These are phyloP conservation scores for Ranitomeya variabilis DNA, from an alignment of 2,113 vertebrate genomes.

Conservation along the genomic window DNA sequence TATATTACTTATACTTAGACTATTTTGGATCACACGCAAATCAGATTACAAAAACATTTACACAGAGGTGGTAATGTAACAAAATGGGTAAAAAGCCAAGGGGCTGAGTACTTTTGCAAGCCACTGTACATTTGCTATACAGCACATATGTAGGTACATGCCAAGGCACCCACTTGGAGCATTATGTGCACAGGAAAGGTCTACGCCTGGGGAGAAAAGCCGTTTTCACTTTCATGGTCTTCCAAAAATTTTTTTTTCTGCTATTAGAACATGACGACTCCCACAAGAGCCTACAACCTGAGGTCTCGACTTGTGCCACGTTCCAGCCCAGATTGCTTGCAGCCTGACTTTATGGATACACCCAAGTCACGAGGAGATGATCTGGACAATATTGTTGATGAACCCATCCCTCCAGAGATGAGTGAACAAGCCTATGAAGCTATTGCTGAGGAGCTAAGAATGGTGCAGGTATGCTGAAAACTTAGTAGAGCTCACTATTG, in stretches of 20 bases:
- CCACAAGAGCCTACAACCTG: conserved; percentile 85
- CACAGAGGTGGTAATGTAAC: too few species aligned
- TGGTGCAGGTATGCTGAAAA: conserved; percentile 78
- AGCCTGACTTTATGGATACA: conserved; percentile 61
- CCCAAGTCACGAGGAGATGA: conserved; percentile 39
- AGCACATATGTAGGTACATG: not conserved
- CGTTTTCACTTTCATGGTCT: not conserved
- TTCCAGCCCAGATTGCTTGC: conserved; percentile 76
- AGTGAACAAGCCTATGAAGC: conserved; percentile 84
- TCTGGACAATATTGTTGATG: conserved; percentile 75
- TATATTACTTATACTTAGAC: too few species aligned
- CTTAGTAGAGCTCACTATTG: too few species aligned
- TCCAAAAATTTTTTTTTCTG: too few species aligned
- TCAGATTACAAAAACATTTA: too few species aligned
- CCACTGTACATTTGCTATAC: not conserved
- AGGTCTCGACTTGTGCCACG: conserved; percentile 75
- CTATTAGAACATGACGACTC: conserved; percentile 93
- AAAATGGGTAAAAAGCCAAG: too few species aligned
- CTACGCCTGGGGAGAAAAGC: too few species aligned
- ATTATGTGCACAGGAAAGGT: too few species aligned
- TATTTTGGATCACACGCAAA: too few species aligned
- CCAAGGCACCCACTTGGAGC: not conserved
- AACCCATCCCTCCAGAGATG: conserved; percentile 84
- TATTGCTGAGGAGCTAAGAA: conserved; percentile 84
- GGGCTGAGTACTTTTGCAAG: too few species aligned